Conservation (phyloP, 2,888 invertebrate genomes). For the Pheosia gnoma region DNA sequence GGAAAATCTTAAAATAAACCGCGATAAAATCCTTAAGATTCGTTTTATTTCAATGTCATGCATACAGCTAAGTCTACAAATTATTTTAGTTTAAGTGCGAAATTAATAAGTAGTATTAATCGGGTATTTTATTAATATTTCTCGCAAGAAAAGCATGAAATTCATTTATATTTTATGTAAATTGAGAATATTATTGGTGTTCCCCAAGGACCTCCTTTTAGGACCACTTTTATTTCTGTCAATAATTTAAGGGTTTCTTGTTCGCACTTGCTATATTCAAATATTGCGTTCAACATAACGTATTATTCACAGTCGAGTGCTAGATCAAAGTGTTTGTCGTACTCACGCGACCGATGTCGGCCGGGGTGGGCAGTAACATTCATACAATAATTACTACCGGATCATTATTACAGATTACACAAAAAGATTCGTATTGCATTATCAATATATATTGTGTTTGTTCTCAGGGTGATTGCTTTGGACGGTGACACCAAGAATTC, state of each 20-base stretch:
- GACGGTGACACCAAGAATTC: slow-evolving; percentile 99
- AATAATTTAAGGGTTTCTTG: background rate
- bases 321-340: slow-evolving; percentile 39
- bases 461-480: slow-evolving; percentile 85
- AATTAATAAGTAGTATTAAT: too few relatives aligned
- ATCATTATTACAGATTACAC: background rate
- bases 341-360: slow-evolving; percentile 47
- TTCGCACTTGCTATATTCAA: background rate
- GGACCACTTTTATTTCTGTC: too few relatives aligned
- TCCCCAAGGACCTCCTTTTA: too few relatives aligned
- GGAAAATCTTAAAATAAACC: too few relatives aligned
- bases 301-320: slow-evolving; percentile 20
- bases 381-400: slow-evolving; percentile 18
- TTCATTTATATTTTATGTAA: too few relatives aligned
- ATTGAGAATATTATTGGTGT: too few relatives aligned
- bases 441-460: background rate
- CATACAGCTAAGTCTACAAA: too few relatives aligned
- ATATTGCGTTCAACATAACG: slow-evolving; percentile 6
- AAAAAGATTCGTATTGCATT: background rate
- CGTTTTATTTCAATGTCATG: too few relatives aligned
- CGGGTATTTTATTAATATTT: too few relatives aligned
- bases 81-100: too few relatives aligned
- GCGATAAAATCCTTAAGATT: too few relatives aligned
- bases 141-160: too few relatives aligned
- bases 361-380: slow-evolving; percentile 50